Conservation (phyloP, 2,113 vertebrate genomes). For the Centropus bengalensis region DNA sequence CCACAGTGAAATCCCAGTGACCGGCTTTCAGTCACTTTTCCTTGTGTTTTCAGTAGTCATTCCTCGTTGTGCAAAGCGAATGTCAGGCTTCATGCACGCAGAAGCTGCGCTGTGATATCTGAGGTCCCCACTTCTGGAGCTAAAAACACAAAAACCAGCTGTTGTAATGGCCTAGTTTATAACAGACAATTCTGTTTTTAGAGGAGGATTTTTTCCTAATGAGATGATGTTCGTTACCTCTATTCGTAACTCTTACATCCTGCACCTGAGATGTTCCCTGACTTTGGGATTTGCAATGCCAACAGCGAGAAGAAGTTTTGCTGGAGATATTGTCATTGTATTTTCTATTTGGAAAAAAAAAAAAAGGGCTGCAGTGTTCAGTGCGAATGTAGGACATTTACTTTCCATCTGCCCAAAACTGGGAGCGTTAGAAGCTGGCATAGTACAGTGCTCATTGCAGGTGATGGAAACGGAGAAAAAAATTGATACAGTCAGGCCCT, state of each 20-base stretch:
- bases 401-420: not conserved
- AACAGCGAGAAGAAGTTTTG: not conserved
- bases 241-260: not conserved
- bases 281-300: not conserved
- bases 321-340: rapidly evolving
- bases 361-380: not conserved
- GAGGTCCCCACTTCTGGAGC: too few species aligned
- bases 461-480: not conserved
- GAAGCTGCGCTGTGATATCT: too few species aligned
- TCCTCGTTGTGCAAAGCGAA: too few species aligned
- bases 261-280: too few species aligned
- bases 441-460: rapidly evolving
- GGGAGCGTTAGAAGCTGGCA: not conserved
- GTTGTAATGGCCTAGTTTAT: not conserved
- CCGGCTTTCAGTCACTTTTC: too few species aligned
- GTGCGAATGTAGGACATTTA: not conserved
- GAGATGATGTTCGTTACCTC: rapidly evolving
- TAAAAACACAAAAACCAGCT: not conserved
- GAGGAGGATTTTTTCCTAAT: not conserved
- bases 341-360: not conserved
- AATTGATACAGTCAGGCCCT: not conserved
- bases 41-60: too few species aligned
- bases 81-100: too few species aligned
- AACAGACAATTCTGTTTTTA: rapidly evolving
- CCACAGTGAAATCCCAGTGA: too few species aligned